Conservation (phyloP, 2,797 vertebrate species). For the Falco peregrinus region DNA sequence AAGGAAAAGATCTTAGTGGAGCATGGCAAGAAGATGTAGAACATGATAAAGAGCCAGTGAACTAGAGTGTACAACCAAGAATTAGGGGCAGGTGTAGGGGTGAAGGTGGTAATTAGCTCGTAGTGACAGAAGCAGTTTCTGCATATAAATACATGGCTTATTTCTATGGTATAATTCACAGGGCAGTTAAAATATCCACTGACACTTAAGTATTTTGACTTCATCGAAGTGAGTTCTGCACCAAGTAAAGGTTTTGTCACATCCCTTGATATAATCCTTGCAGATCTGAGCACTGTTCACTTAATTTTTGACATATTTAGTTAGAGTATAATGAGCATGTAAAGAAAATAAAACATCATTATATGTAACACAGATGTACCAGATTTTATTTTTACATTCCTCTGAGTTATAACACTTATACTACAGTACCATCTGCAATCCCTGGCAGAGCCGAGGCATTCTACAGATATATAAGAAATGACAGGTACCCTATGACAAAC, state of each 20-base stretch:
- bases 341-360: constrained; percentile 59
- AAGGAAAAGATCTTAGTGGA: neutral
- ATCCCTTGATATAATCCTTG: neutral
- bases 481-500: constrained; percentile 65
- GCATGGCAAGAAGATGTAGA: neutral
- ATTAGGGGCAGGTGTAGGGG: neutral
- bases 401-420: constrained; percentile 45
- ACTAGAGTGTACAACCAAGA: neutral
- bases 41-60: neutral
- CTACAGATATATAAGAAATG: constrained; percentile 52
- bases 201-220: neutral
- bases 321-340: constrained; percentile 11
- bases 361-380: constrained; percentile 44
- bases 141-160: neutral
- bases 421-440: constrained; percentile 49
- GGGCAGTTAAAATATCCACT: neutral
- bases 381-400: constrained; percentile 59
- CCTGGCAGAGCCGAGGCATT: constrained; percentile 34
- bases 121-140: neutral
- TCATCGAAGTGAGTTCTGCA: neutral
- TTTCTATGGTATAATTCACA: neutral
- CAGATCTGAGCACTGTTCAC: constrained; percentile 32
- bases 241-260: neutral
- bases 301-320: constrained; percentile 52
- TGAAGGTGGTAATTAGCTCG: neutral